Percentiles rank a stretch among this genome's conserved stretches.
phyloP scores from a whole-genome alignment of 2,113 vertebrate species.

The Neotragus moschatus region DNA sequence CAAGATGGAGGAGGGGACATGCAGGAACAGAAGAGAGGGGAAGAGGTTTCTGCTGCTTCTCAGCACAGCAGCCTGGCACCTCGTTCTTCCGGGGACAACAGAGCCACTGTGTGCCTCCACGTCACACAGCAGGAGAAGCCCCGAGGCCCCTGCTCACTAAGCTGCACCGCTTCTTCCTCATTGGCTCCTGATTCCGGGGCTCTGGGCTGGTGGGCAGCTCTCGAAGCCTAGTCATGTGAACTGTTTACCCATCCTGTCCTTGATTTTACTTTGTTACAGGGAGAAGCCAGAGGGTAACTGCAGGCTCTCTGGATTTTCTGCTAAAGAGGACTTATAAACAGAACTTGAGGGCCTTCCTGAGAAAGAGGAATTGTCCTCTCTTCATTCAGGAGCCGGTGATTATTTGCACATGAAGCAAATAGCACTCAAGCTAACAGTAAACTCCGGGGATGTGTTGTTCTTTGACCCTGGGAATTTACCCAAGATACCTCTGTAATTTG shows the following conservation, averaged over 20 bases:
- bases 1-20: background rate
- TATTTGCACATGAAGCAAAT: constrained; percentile 36
- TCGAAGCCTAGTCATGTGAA: background rate
- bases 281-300: background rate
- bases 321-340: constrained; percentile 49
- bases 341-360: constrained; percentile 33
- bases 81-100: background rate
- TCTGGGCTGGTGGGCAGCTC: background rate
- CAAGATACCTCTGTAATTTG: constrained; percentile 22
- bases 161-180: background rate
- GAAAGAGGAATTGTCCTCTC: background rate
- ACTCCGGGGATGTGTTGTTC: background rate
- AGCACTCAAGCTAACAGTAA: background rate
- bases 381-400: background rate
- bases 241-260: background rate
- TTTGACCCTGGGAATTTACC: constrained; percentile 29
- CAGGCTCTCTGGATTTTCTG: background rate
- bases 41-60: background rate
- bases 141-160: background rate
- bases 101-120: background rate
- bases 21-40: background rate
- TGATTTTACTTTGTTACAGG: background rate
- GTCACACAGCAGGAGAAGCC: background rate
- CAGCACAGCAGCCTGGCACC: constrained; percentile 2
- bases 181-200: background rate